A percentile compares a stretch with the other conserved stretches of the same genome.
Evolutionary conservation across 2,113 vertebrate genomes (phyloP).

Genomic region (Odocoileus hemionus): DNA sequence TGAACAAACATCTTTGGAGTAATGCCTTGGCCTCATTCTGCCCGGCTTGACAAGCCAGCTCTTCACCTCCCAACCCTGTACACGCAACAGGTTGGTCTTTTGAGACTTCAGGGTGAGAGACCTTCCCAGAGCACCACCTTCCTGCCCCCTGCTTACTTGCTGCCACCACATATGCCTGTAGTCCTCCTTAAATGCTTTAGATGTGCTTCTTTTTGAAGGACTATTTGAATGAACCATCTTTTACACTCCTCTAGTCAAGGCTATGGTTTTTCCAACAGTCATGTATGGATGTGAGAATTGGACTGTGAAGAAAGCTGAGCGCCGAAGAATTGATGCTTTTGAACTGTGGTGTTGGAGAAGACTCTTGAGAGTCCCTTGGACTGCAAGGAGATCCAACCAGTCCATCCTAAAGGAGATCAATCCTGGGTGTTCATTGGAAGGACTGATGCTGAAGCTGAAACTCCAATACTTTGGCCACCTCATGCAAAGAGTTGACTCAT

Average conservation of each 20-base stretch:
- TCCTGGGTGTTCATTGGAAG: no score
- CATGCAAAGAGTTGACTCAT: no score
- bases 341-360: no score
- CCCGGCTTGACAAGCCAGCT: background rate
- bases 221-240: background rate
- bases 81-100: rapidly evolving
- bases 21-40: constrained; percentile 6
- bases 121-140: background rate
- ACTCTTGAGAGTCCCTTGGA: no score
- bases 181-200: background rate
- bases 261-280: no score
- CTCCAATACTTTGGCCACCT: no score
- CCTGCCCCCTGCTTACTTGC: background rate
- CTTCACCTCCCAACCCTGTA: rapidly evolving
- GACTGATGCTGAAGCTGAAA: no score
- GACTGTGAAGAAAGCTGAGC: no score
- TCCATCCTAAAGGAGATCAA: no score
- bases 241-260: background rate
- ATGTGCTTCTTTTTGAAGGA: background rate
- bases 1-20: background rate
- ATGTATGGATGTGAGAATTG: no score
- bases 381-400: no score
- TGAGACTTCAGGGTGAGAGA: background rate
- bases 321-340: no score
- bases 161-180: background rate